Evolutionary conservation across 2,797 vertebrate species (phyloP).

Genomic region (Galagoides demidoff): DNA sequence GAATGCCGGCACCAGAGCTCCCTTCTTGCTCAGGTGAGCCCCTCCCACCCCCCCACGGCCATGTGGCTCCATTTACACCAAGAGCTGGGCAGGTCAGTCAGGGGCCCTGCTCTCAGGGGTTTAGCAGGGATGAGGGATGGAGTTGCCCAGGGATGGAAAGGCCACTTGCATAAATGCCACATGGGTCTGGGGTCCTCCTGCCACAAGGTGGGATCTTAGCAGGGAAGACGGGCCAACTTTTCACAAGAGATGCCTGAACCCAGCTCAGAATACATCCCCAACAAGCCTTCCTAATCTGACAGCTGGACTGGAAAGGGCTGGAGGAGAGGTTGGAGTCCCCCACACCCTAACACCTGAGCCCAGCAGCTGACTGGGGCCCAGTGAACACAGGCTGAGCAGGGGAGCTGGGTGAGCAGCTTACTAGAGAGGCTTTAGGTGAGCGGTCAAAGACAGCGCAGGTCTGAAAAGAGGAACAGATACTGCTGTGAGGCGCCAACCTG

Average conservation of each 20-base stretch:
- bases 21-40: not conserved
- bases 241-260: too few relatives aligned
- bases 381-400: too few relatives aligned
- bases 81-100: rapidly evolving
- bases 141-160: not conserved
- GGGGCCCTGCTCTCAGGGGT: not conserved
- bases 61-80: too few relatives aligned
- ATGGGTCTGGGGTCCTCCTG: rapidly evolving
- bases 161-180: rapidly evolving
- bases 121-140: rapidly evolving
- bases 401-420: not conserved
- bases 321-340: too few relatives aligned
- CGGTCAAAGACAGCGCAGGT: too few relatives aligned
- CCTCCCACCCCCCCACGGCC: too few relatives aligned
- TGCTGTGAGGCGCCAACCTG: not conserved
- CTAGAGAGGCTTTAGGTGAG: not conserved
- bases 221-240: too few relatives aligned
- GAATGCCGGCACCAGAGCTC: rapidly evolving
- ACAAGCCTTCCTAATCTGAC: too few relatives aligned
- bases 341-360: too few relatives aligned
- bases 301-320: not conserved
- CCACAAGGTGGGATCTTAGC: not conserved
- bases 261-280: not conserved
- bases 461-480: not conserved
- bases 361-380: too few relatives aligned